phyloP scores from a whole-genome alignment of 2,113 vertebrate species.

The Coregonus clupeaformis region DNA sequence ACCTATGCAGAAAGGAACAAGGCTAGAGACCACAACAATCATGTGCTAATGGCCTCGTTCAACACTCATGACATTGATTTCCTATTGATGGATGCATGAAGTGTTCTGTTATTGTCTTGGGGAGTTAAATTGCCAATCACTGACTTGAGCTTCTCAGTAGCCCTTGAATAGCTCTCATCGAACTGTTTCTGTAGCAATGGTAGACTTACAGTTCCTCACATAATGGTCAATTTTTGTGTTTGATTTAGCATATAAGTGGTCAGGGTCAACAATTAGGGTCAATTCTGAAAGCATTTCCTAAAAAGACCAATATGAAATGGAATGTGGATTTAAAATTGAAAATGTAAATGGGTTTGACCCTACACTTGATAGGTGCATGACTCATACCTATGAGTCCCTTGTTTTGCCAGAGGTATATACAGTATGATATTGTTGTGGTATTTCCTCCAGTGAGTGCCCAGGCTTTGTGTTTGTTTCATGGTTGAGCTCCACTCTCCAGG shows the following conservation, averaged over 20 bases:
- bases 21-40: background rate
- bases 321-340: slow-evolving; percentile 45
- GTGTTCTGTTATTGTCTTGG: background rate
- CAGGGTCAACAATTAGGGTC: background rate
- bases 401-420: slow-evolving; percentile 13
- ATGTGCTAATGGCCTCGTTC: background rate
- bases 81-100: background rate
- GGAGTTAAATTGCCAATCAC: no score
- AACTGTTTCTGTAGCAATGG: no score
- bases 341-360: background rate
- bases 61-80: background rate
- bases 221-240: background rate
- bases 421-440: slow-evolving; percentile 20
- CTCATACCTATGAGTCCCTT: slow-evolving; percentile 29
- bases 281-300: background rate
- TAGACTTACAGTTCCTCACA: background rate
- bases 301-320: slow-evolving; percentile 46
- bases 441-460: background rate
- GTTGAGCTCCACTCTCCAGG: background rate
- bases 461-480: slow-evolving; percentile 3
- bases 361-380: slow-evolving; percentile 41
- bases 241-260: background rate
- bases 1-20: background rate
- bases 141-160: no score
- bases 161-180: no score